These are phyloP conservation scores for Heterocephalus glaber DNA, from an alignment of 2,113 vertebrate species.

Conservation along the genomic window DNA sequence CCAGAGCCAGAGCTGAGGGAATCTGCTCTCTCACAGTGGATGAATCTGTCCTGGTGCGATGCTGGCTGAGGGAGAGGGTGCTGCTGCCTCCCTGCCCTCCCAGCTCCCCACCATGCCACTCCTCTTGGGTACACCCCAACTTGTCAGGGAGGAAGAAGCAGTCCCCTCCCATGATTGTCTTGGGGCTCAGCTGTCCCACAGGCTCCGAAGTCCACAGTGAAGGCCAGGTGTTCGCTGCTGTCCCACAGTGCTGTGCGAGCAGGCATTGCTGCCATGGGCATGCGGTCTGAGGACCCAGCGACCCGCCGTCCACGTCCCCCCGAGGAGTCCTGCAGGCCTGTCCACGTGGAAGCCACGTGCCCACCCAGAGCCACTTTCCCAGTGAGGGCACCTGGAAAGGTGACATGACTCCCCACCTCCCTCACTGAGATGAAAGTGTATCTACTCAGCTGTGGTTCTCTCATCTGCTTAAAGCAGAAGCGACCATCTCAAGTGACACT, in stretches of 20 bases:
- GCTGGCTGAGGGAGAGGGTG: not conserved
- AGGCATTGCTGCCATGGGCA: not conserved
- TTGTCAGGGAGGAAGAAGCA: conserved; percentile 5
- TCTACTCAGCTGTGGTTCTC: not conserved
- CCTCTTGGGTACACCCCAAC: not conserved
- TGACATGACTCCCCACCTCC: not conserved
- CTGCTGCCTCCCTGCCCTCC: not conserved
- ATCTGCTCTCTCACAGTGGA: not conserved
- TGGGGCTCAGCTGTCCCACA: not conserved
- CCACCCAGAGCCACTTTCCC: not conserved
- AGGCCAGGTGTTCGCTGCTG: not conserved
- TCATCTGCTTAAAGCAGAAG: conserved; percentile 7
- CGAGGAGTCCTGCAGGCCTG: not conserved
- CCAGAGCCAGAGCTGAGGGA: not conserved
- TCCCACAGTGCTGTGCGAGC: not conserved
- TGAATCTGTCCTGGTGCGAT: not conserved
- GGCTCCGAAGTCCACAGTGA: not conserved
- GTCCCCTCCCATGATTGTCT: not conserved
- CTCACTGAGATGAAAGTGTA: conserved; percentile 40
- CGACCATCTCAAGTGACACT: not conserved
- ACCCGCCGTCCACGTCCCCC: not conserved
- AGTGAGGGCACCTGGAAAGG: not conserved
- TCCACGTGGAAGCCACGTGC: not conserved
- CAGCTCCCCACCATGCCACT: not conserved
- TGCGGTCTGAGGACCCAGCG: conserved; percentile 46